Percentiles rank a stretch among this genome's conserved stretches.
These are phyloP conservation scores for Eugnorisma glareosa DNA, from an alignment of 2,888 invertebrate genomes.

Conservation along the genomic window DNA sequence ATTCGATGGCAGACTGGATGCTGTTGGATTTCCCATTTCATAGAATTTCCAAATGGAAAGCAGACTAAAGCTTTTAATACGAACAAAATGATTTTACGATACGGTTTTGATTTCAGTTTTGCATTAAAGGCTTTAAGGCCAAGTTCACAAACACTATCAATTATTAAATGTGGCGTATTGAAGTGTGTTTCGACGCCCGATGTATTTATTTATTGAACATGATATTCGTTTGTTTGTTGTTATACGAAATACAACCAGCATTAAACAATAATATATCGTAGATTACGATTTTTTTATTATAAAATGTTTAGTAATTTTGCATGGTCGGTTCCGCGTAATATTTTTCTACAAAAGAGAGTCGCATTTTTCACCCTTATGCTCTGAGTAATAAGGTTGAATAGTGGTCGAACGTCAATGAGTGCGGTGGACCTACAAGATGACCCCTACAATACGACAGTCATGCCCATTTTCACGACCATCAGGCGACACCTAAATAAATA, in stretches of 20 bases:
- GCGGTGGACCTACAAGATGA: too few relatives aligned
- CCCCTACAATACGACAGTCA: background rate
- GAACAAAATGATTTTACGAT: background rate
- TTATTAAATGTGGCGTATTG: background rate
- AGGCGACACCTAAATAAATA: background rate
- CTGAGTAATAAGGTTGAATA: too few relatives aligned
- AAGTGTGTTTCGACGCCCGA: background rate
- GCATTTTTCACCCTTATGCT: too few relatives aligned
- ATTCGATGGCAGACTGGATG: background rate
- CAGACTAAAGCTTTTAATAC: background rate
- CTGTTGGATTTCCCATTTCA: conserved; percentile 7
- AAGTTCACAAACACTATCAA: conserved; percentile 6
- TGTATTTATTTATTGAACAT: background rate
- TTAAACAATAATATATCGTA: background rate
- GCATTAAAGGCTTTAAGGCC: conserved; percentile 6
- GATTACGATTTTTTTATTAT: too few relatives aligned
- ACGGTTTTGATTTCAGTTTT: background rate
- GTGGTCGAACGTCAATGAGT: too few relatives aligned
- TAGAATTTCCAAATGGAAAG: conserved; percentile 15
- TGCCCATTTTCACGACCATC: background rate
- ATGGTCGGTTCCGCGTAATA: background rate
- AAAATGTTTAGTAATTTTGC: too few relatives aligned
- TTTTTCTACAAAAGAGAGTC: background rate
- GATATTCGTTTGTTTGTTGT: background rate
- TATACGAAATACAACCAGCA: background rate